Evolutionary conservation across 1,140 invertebrate genomes (phyloP).

Genomic region (Lysiphlebus fabarum): DNA sequence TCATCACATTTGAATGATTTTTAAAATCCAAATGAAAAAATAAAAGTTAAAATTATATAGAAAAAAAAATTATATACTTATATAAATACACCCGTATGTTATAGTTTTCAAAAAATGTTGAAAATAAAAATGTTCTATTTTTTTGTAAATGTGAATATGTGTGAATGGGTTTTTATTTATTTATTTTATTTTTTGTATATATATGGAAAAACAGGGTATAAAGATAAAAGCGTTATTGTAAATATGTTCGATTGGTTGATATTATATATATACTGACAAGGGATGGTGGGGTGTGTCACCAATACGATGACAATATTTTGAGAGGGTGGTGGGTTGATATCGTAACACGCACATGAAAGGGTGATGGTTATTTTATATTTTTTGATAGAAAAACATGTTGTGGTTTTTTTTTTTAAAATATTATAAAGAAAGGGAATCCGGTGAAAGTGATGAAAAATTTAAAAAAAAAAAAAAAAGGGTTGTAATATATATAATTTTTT

Average conservation of each 20-base stretch:
- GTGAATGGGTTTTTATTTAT: not conserved
- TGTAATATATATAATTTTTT: not conserved
- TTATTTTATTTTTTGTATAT: too few species aligned
- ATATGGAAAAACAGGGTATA: too few species aligned
- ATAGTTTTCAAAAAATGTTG: conserved; percentile 41
- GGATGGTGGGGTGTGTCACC: conserved; percentile 13
- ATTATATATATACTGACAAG: conserved; percentile 5
- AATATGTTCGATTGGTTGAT: conserved; percentile 15
- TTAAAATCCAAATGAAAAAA: conserved; percentile 10
- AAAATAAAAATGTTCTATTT: conserved; percentile 27
- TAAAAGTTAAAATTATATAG: conserved; percentile 5
- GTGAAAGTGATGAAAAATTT: conserved; percentile 13
- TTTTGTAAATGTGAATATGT: conserved; percentile 12
- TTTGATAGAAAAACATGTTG: conserved; percentile 42
- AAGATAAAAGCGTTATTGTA: not conserved
- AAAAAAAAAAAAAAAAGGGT: too few species aligned
- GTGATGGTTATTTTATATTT: conserved; percentile 22
- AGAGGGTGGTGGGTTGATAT: conserved; percentile 16
- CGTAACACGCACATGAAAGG: conserved; percentile 31
- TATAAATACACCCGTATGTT: conserved; percentile 55
- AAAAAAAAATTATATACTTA: conserved; percentile 44
- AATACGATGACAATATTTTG: conserved; percentile 9
- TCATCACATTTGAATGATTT: conserved; percentile 40
- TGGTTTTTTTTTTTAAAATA: conserved; percentile 21
- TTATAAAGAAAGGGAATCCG: conserved; percentile 13